Conservation (phyloP, 2,113 vertebrate species). For the Corythoichthys haematopterus region DNA sequence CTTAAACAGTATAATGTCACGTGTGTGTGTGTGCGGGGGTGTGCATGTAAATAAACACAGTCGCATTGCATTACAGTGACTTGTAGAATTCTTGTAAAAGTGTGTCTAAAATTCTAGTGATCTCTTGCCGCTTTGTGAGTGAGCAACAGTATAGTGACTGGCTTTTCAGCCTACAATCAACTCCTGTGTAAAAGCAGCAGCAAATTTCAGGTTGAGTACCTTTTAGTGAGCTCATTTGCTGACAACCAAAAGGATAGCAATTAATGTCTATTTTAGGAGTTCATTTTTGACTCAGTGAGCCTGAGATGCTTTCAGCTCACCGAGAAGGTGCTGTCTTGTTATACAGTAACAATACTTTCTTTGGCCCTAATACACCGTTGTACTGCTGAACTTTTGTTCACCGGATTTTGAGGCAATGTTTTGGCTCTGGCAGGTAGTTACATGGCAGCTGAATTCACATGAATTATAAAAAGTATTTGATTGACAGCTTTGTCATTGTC, state of each 20-base stretch:
- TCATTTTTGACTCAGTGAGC: conserved; percentile 7
- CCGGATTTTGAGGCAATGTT: no score
- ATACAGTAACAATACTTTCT: no score
- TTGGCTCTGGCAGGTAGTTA: no score
- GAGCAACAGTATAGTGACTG: conserved; percentile 6
- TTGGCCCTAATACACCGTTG: no score
- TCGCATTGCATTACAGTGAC: neutral
- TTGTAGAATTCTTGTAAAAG: neutral
- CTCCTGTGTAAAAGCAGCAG: conserved; percentile 39
- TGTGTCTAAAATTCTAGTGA: neutral
- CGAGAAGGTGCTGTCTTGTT: neutral
- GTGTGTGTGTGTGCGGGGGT: no score
- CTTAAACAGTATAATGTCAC: neutral
- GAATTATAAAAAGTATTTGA: no score
- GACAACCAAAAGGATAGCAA: conserved; percentile 16
- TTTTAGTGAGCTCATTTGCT: conserved; percentile 17
- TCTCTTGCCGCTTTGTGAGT: neutral
- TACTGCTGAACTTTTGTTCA: no score
- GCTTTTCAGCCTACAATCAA: conserved; percentile 49
- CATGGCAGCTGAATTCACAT: no score
- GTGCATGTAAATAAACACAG: no score
- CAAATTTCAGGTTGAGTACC: conserved; percentile 44
- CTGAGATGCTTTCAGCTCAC: neutral
- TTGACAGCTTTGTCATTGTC: no score
- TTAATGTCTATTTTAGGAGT: conserved; percentile 12